Percentiles rank a stretch among this genome's conserved stretches.
phyloP scores from a whole-genome alignment of 2,797 vertebrate genomes.

The Pseudocheirus occidentalis region DNA sequence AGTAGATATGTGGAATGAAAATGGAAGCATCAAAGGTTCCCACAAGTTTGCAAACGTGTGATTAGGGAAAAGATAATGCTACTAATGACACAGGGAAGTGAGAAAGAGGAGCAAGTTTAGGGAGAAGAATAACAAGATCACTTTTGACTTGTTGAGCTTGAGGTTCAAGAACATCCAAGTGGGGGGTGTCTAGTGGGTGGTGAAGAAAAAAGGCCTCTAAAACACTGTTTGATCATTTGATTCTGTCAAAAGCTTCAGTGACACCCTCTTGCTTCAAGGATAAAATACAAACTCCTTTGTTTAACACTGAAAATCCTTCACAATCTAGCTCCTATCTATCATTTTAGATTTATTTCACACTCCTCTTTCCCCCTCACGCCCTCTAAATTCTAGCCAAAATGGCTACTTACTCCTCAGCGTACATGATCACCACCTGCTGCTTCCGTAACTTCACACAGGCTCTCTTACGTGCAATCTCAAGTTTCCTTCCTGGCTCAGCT shows the following conservation, averaged over 20 bases:
- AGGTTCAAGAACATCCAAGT: background rate
- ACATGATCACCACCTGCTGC: background rate
- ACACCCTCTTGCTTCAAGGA: background rate
- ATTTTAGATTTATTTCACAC: background rate
- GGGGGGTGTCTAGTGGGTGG: background rate
- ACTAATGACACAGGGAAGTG: conserved; percentile 14
- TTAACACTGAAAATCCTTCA: background rate
- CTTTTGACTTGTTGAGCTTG: conserved; percentile 46
- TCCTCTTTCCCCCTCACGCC: background rate
- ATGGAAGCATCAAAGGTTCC: conserved; percentile 3
- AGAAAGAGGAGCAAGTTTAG: conserved; percentile 11
- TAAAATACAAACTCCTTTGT: background rate
- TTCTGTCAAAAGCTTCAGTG: background rate
- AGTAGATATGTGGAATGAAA: background rate
- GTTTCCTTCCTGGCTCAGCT: background rate
- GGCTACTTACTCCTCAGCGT: background rate
- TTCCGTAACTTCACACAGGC: background rate
- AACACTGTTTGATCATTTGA: background rate
- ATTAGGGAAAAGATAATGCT: background rate
- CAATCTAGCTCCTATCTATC: background rate
- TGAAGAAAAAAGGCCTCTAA: background rate
- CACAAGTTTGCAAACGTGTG: conserved; percentile 29
- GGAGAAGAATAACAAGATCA: conserved; percentile 12
- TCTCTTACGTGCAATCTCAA: background rate
- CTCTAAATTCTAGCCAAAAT: background rate